These are phyloP conservation scores for Torymus auratus DNA, from an alignment of 2,888 invertebrate species.

Conservation along the genomic window DNA sequence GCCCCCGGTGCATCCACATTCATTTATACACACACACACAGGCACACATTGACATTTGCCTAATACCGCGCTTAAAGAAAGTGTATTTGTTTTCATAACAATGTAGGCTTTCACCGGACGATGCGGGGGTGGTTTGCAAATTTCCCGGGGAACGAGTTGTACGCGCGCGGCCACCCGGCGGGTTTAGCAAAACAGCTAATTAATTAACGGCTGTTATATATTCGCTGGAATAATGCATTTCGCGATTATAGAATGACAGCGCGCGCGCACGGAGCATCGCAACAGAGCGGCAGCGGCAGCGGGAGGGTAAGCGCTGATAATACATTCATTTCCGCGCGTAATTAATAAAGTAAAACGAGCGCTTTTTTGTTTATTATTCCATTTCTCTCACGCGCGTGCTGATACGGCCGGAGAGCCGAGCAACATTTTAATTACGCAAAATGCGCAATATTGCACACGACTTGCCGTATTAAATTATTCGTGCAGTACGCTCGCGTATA, in stretches of 20 bases:
- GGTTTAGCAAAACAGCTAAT: slow-evolving; percentile 23
- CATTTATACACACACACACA: too few species aligned
- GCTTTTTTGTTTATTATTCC: slow-evolving; percentile 32
- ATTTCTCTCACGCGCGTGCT: too few species aligned
- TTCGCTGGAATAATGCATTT: slow-evolving; percentile 14
- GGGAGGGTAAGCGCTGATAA: slow-evolving; percentile 7
- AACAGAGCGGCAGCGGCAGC: too few species aligned
- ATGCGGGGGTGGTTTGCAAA: too few species aligned
- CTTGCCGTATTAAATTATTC: slow-evolving; percentile 33
- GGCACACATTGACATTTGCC: too few species aligned
- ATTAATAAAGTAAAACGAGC: slow-evolving; percentile 27
- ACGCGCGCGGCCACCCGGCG: not conserved
- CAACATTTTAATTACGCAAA: slow-evolving; percentile 43
- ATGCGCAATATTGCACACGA: slow-evolving; percentile 14
- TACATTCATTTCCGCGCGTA: slow-evolving; percentile 10
- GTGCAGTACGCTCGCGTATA: not conserved
- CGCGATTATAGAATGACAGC: slow-evolving; percentile 23
- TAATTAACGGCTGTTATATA: slow-evolving; percentile 13
- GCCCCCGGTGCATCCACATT: too few species aligned
- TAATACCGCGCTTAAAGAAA: not conserved
- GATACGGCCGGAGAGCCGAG: too few species aligned
- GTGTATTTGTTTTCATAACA: not conserved
- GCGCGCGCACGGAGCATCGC: too few species aligned
- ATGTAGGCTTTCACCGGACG: too few species aligned
- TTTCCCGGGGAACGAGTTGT: too few species aligned